These are phyloP conservation scores for Ammospiza caudacuta DNA, from an alignment of 2,113 vertebrate species.

Conservation along the genomic window DNA sequence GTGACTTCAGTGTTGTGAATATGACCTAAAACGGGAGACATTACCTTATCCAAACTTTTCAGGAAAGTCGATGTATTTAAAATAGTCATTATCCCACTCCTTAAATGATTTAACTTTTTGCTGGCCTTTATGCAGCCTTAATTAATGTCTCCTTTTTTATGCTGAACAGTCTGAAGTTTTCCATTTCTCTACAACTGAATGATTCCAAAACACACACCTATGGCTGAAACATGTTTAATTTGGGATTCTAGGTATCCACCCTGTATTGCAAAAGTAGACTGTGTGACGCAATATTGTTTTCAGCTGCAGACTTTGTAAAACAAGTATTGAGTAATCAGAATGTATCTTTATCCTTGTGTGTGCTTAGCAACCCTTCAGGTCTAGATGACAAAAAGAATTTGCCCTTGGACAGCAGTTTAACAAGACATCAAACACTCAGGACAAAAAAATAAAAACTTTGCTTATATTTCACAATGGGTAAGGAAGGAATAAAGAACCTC, in stretches of 20 bases:
- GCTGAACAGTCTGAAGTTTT: slow-evolving; percentile 27
- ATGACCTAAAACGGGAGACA: neutral
- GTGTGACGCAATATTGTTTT: slow-evolving; percentile 68
- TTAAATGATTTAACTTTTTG: slow-evolving; percentile 3
- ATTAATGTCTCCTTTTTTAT: neutral
- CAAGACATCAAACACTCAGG: slow-evolving; percentile 12
- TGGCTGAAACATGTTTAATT: slow-evolving; percentile 62
- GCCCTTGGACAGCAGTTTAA: slow-evolving; percentile 58
- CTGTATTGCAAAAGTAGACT: slow-evolving; percentile 69
- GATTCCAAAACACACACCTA: slow-evolving; percentile 55
- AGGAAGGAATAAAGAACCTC: neutral
- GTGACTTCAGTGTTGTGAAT: neutral
- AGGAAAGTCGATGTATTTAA: neutral
- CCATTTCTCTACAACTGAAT: slow-evolving; percentile 12
- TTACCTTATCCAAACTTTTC: neutral
- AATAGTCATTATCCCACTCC: neutral
- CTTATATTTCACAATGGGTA: slow-evolving; percentile 1
- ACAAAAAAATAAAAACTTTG: neutral
- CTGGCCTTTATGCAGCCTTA: slow-evolving; percentile 20
- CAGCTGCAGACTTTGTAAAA: slow-evolving; percentile 68
- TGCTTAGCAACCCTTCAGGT: slow-evolving; percentile 66
- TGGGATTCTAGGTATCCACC: slow-evolving; percentile 60
- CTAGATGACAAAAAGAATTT: slow-evolving; percentile 41
- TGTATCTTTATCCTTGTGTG: slow-evolving; percentile 60
- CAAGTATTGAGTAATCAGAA: slow-evolving; percentile 70